Evolutionary conservation across 2,113 vertebrate species (phyloP).

Genomic region (Plotosus lineatus): DNA sequence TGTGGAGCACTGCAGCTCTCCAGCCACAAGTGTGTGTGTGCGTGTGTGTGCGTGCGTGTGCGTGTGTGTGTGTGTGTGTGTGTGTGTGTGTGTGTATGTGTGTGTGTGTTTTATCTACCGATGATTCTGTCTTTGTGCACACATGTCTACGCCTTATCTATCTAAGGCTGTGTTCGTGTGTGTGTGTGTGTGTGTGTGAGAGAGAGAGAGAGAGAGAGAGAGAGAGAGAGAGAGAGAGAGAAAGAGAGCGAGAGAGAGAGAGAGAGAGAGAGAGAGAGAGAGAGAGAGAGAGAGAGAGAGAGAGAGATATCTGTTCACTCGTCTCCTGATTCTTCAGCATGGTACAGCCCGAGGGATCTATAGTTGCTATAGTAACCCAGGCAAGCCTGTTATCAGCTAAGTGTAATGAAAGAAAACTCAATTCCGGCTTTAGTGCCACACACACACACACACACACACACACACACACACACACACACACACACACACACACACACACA

Average conservation of each 20-base stretch:
- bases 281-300: conserved; percentile 5
- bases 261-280: conserved; percentile 3
- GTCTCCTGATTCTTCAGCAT: conserved; percentile 43
- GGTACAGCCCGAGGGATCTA: conserved; percentile 49
- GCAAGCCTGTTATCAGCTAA: conserved; percentile 57
- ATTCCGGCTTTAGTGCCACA: conserved; percentile 46
- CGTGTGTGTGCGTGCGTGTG: neutral
- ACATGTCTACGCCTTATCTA: conserved; percentile 27
- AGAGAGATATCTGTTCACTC: conserved; percentile 33
- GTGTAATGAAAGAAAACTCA: conserved; percentile 58
- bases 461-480: conserved; percentile 24
- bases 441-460: neutral
- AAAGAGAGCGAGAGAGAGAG: no score
- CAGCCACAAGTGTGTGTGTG: neutral
- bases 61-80: neutral
- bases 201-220: conserved; percentile 7
- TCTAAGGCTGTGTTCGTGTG: conserved; percentile 8
- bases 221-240: conserved; percentile 5
- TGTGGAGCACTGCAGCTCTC: conserved; percentile 23
- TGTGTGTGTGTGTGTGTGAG: conserved; percentile 13
- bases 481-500: conserved; percentile 8
- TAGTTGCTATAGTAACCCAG: conserved; percentile 55
- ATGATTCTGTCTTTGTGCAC: conserved; percentile 14
- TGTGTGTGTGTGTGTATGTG: neutral
- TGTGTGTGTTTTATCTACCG: neutral